Base-by-base conservation (phyloP, 2,888 invertebrate species). In the Agriopis marginaria region DNA sequence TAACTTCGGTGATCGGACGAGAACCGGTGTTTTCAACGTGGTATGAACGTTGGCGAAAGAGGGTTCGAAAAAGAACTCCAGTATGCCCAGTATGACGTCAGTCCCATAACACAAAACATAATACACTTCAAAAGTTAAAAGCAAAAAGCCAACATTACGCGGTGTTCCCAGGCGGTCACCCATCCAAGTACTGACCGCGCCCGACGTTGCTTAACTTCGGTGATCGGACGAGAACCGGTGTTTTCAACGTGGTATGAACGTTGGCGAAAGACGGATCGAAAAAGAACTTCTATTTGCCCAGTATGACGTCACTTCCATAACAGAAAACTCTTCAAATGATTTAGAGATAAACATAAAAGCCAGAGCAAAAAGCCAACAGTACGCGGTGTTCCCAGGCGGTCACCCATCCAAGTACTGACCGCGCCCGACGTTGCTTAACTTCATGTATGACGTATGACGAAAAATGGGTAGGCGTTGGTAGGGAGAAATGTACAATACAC, bases 111-210 rank as follows among this genome's bases (percentile, higher is more conserved):
- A n/a, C n/a, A n/a, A n/a, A n/a, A n/a, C n/a, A n/a, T n/a, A n/a
- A n/a, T n/a, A n/a, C 6, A 3, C 12, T 14, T 1, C 11, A 23
- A 80, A 80, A 50, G 8, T 49, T 4, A 10, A 77, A 73, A 80
- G 78, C 81, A 82, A 83, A 70, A 68, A 79, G 77, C 79, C 79
- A 82, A 82, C 81, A 75, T 74, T 82, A 82, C 82, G 81, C 71
- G 80, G 86, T 86, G 86, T 55, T 87, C 86, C 85, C 87, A 90
- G 87, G 90, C 89, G 90, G 91, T 91, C 92, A 91, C 91, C 91
- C 92, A 92, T 91, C 91, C 90, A 92, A 91, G 91, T 92, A 92
- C 91, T 92, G 89, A 92, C 88, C 88, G 82, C 91, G 91, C 91
- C 91, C 91, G 89, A 91, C 86, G 91, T 89, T 91, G 90, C 90